Evolutionary conservation across 2,888 invertebrate species (phyloP).

Genomic region (Raillietiella orientalis): DNA sequence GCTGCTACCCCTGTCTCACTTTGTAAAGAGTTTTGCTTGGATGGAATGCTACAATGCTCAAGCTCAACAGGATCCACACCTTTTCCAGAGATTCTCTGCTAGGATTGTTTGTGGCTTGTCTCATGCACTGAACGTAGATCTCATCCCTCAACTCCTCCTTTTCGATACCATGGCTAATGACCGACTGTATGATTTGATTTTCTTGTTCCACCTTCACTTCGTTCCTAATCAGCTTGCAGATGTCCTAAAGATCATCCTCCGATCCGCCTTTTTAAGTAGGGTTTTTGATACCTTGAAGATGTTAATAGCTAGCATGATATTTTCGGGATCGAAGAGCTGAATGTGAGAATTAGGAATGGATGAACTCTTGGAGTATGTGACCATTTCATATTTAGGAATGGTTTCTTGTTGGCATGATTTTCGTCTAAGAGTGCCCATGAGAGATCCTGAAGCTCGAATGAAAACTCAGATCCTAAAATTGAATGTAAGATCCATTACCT

Average conservation of each 20-base stretch:
- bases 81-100: conserved; percentile 46
- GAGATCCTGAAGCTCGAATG: too few relatives aligned
- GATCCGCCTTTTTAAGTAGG: not conserved
- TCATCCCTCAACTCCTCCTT: conserved; percentile 72
- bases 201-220: conserved; percentile 56
- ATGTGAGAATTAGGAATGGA: conserved; percentile 74
- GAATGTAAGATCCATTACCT: conserved; percentile 24
- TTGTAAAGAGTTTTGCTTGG: conserved; percentile 49
- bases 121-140: conserved; percentile 54
- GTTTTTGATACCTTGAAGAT: conserved; percentile 64
- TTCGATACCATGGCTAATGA: conserved; percentile 57
- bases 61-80: conserved; percentile 58
- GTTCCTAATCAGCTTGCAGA: conserved; percentile 61
- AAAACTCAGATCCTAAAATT: too few relatives aligned
- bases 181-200: conserved; percentile 43
- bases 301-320: conserved; percentile 54
- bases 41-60: conserved; percentile 69
- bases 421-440: too few relatives aligned
- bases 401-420: too few relatives aligned
- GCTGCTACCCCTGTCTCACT: conserved; percentile 12
- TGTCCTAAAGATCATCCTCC: conserved; percentile 25
- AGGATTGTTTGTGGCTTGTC: conserved; percentile 66
- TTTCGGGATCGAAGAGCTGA: conserved; percentile 79
- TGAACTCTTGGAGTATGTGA: conserved; percentile 52
- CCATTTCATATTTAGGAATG: conserved; percentile 70